phyloP scores from a whole-genome alignment of 1,140 invertebrate genomes.

The Antheraea mylitta region DNA sequence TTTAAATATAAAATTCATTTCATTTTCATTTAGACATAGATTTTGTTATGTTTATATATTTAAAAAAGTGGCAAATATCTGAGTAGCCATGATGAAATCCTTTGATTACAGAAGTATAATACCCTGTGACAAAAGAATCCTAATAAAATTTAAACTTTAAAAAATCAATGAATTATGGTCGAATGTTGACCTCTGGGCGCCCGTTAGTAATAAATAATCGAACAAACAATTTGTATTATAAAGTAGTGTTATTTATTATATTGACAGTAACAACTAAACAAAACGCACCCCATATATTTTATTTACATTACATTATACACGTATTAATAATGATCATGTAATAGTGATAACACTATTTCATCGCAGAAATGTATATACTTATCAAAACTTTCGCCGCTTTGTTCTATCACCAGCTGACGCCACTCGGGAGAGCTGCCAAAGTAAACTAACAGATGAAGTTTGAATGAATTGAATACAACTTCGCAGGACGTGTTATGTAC shows the following conservation, averaged over 20 bases:
- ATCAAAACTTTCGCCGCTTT: slow-evolving; percentile 24
- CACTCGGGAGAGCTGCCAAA: slow-evolving; percentile 45
- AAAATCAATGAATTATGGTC: no score
- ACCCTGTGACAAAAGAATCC: no score
- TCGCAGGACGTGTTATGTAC: slow-evolving; percentile 10
- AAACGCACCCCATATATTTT: neutral
- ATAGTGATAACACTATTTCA: neutral
- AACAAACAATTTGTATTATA: no score
- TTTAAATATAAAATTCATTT: no score
- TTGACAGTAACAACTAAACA: neutral
- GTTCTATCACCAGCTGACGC: slow-evolving; percentile 45
- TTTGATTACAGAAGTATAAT: no score
- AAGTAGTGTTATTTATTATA: neutral
- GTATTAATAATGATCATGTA: neutral
- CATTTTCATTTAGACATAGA: no score
- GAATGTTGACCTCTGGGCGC: no score
- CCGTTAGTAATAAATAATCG: no score
- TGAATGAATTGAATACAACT: slow-evolving; percentile 38
- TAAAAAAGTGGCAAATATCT: no score
- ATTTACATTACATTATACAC: neutral
- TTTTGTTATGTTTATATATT: no score
- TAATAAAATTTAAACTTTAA: no score
- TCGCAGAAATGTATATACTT: slow-evolving; percentile 20
- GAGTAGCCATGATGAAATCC: no score
- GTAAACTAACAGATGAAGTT: slow-evolving; percentile 44